Evolutionary conservation across 2,113 vertebrate genomes (phyloP), one percentile per base, ranked within the genome.

Genomic region (Bucco capensis): DNA sequence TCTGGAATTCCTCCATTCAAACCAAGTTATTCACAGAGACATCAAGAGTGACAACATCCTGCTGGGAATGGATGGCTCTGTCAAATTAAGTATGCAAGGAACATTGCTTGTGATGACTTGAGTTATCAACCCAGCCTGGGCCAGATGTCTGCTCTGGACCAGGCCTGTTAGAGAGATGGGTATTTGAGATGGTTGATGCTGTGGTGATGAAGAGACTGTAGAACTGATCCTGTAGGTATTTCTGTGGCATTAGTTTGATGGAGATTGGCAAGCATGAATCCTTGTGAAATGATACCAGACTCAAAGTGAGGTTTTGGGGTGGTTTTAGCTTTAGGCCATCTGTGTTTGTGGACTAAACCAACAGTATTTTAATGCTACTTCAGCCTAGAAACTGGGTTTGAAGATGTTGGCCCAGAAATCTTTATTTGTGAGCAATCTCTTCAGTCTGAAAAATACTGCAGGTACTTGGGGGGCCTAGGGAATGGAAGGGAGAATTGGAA

Each of bases 1-100:
- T 24, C 84, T 99, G 96, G 99, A 99, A 96, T 99, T 99, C 95
- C 98, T 99, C 42, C 99, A 99, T 96, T 99, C 97, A 4, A 99
- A 98, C 97, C 99, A 99, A 93, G 99, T 99, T 94, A 99, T 99
- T 95, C 99, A 99, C 97, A 97, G 99, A 91, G 99, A 99, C 96
- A 99, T 99, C 97, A 99, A 99, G 97, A 99, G 99, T 31, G 99
- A 99, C 98, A 99, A 99, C 96, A 99, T 99, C 94, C 97, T 99
- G 64, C 97, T 99, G 96, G 99, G 99, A 77, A 99, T 99, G 98
- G 99, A 99, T 74, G 99, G 99, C 77, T 99, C 99, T 19, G 99
- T 99, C 96, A 99, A 99, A 96, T 98, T 99, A 95, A 99, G 99
- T 99, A 96, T 89, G 99, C 94, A 14, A 28, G 38, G 38, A 74